Evolutionary conservation across 2,113 vertebrate genomes (phyloP).

Genomic region (Ammodytes dubius): DNA sequence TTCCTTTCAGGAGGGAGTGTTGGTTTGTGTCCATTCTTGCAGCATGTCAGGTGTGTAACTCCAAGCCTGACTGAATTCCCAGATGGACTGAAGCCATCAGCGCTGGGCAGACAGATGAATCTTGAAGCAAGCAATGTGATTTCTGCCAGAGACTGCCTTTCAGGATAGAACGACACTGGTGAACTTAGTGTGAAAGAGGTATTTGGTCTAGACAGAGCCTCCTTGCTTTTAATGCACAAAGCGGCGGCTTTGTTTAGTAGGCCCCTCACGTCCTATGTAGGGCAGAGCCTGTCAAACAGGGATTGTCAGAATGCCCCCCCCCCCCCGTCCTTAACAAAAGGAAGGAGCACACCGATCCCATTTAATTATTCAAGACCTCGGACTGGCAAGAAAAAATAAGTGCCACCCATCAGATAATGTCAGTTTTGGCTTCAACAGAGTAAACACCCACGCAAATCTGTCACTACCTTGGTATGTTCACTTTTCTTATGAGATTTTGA

Average conservation of each 20-base stretch:
- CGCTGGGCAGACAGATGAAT: constrained; percentile 65
- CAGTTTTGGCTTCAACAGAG: constrained; percentile 59
- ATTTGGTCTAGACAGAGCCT: constrained; percentile 63
- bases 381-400: constrained; percentile 61
- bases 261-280: constrained; percentile 67
- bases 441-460: constrained; percentile 76
- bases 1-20: constrained; percentile 56
- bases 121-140: constrained; percentile 68
- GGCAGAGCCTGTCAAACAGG: constrained; percentile 68
- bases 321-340: constrained; percentile 64
- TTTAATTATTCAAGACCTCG: constrained; percentile 78
- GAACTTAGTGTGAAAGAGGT: constrained; percentile 63
- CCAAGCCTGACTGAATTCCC: constrained; percentile 71
- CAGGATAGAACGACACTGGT: constrained; percentile 49
- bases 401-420: constrained; percentile 71
- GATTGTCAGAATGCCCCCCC: constrained; percentile 64
- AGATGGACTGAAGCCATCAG: constrained; percentile 74
- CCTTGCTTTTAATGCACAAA: constrained; percentile 57
- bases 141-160: constrained; percentile 57
- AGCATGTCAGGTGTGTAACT: constrained; percentile 75
- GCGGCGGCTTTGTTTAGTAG: constrained; percentile 56
- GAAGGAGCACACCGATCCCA: constrained; percentile 49
- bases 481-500: constrained; percentile 41
- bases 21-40: constrained; percentile 67
- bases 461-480: constrained; percentile 51